phyloP scores from a whole-genome alignment of 1,140 invertebrate genomes.

The Oryctes rhinoceros region DNA sequence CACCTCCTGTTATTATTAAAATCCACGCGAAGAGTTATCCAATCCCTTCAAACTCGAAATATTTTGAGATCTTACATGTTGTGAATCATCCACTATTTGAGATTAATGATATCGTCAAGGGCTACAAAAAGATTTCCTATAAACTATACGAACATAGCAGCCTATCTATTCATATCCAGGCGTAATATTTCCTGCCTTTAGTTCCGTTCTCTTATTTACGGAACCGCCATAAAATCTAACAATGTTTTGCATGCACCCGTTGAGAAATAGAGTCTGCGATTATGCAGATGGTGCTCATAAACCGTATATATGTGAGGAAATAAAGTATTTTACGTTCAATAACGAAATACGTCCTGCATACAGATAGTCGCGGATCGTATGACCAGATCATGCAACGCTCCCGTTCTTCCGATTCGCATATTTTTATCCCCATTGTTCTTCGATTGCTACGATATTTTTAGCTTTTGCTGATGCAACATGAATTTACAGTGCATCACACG shows the following conservation, averaged over 20 bases:
- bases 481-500: background rate
- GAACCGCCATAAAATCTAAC: conserved; percentile 3
- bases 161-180: background rate
- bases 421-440: conserved; percentile 9
- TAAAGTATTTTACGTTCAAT: conserved; percentile 30
- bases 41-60: no score
- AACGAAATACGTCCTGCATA: conserved; percentile 13
- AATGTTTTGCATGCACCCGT: background rate
- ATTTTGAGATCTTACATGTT: no score
- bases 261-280: conserved; percentile 3
- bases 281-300: conserved; percentile 12
- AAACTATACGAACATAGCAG: background rate
- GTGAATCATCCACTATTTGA: no score
- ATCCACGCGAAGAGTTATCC: no score
- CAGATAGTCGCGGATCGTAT: background rate
- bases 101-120: no score
- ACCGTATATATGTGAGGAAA: background rate
- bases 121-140: no score
- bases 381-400: background rate
- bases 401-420: background rate
- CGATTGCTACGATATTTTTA: background rate
- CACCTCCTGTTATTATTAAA: no score
- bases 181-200: background rate
- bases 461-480: background rate
- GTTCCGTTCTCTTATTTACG: background rate